Evolutionary conservation across 1,140 invertebrate genomes (phyloP).

Genomic region (Zaprionus lachaisei): DNA sequence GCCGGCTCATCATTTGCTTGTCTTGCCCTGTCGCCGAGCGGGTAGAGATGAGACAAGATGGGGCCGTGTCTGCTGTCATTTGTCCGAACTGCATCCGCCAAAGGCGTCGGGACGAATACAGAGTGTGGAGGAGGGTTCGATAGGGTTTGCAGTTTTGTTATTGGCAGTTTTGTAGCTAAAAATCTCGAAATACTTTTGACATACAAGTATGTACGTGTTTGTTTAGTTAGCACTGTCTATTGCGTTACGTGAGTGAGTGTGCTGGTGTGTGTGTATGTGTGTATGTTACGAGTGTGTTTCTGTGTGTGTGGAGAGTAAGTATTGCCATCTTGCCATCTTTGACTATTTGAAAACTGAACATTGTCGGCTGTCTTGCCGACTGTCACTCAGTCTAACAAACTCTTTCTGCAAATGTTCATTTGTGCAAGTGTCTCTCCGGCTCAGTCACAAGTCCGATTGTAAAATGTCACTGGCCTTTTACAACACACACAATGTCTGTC

Average conservation of each 20-base stretch:
- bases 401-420: conserved; percentile 75
- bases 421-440: conserved; percentile 64
- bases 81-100: conserved; percentile 77
- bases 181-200: conserved; percentile 80
- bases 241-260: conserved; percentile 20
- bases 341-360: conserved; percentile 76
- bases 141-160: conserved; percentile 48
- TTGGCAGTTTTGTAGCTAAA: conserved; percentile 78
- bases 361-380: conserved; percentile 79
- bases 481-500: conserved; percentile 15
- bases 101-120: not conserved
- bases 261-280: conserved; percentile 7
- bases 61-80: conserved; percentile 66
- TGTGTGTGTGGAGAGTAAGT: conserved; percentile 35
- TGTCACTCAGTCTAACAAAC: conserved; percentile 65
- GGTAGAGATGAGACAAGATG: not conserved
- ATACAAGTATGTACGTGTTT: conserved; percentile 72
- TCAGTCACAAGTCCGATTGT: conserved; percentile 51
- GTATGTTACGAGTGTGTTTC: conserved; percentile 22
- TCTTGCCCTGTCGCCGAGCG: conserved; percentile 43
- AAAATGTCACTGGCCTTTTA: conserved; percentile 45
- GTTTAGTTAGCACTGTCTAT: conserved; percentile 55
- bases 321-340: conserved; percentile 80
- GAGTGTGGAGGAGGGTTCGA: conserved; percentile 12
- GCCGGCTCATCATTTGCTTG: conserved; percentile 65